A percentile compares a stretch with the other conserved stretches of the same genome.
phyloP scores from a whole-genome alignment of 2,888 invertebrate genomes.

The Cyrtodaria siliqua region DNA sequence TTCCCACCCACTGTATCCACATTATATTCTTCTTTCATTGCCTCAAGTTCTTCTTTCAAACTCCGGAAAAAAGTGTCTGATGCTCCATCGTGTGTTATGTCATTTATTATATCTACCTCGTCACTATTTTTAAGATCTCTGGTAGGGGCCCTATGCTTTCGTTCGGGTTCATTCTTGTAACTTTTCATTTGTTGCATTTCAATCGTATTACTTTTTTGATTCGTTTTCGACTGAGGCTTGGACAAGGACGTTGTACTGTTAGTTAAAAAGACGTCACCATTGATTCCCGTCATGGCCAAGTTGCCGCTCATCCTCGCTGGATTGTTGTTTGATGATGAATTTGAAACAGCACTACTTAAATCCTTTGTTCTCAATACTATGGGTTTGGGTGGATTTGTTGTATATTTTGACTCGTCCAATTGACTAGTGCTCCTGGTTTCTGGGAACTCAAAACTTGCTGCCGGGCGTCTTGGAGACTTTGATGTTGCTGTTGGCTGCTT shows the following conservation, averaged over 20 bases:
- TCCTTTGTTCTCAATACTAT: conserved; percentile 50
- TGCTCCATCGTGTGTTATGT: conserved; percentile 14
- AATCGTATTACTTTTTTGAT: background rate
- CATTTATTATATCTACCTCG: conserved; percentile 32
- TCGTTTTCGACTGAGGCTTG: conserved; percentile 2
- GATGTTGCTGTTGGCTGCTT: conserved; percentile 16
- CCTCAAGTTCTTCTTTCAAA: conserved; percentile 44
- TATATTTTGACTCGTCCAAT: conserved; percentile 10
- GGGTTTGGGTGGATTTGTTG: conserved; percentile 50
- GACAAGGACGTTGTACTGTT: conserved; percentile 35
- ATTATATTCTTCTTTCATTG: conserved; percentile 15
- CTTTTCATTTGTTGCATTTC: conserved; percentile 20
- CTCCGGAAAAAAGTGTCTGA: conserved; percentile 40
- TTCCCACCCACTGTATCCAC: background rate
- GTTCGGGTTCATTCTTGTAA: conserved; percentile 12
- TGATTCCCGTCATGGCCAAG: conserved; percentile 19
- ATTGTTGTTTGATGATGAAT: conserved; percentile 12
- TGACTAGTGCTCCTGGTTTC: conserved; percentile 28
- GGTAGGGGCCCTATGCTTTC: conserved; percentile 17
- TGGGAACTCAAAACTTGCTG: conserved; percentile 35
- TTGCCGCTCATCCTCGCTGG: conserved; percentile 5
- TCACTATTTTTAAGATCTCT: conserved; percentile 18
- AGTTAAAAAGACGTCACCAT: conserved; percentile 23
- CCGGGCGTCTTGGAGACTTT: conserved; percentile 37
- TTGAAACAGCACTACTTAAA: background rate